A percentile compares a stretch with the other conserved stretches of the same genome.
Conservation (phyloP, 2,888 invertebrate species). For the Crematogaster levior region DNA sequence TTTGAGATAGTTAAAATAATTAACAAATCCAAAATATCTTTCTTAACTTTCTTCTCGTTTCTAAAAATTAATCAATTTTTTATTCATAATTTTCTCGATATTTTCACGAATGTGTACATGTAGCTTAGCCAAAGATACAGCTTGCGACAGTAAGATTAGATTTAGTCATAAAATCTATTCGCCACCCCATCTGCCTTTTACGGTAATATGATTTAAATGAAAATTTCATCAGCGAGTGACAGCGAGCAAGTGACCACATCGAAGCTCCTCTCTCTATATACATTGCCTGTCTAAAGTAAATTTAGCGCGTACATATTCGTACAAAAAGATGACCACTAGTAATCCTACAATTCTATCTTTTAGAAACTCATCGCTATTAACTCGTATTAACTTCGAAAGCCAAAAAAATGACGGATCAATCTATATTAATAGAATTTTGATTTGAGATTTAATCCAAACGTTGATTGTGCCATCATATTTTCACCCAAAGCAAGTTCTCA, state of each 20-base stretch:
- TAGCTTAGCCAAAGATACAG: neutral
- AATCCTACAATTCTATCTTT: neutral
- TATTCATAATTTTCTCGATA: neutral
- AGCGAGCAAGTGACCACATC: slow-evolving; percentile 34
- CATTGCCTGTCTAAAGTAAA: neutral
- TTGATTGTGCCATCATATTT: neutral
- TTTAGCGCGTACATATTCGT: neutral
- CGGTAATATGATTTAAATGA: slow-evolving; percentile 28
- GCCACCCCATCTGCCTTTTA: slow-evolving; percentile 6
- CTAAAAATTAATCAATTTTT: slow-evolving; percentile 5
- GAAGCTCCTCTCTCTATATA: neutral
- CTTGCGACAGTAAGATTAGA: slow-evolving; percentile 25
- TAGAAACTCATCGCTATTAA: neutral
- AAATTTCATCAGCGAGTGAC: slow-evolving; percentile 37
- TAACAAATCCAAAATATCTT: neutral
- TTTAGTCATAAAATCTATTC: slow-evolving; percentile 39
- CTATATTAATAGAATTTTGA: slow-evolving; percentile 16
- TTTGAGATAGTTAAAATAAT: neutral
- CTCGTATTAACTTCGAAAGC: neutral
- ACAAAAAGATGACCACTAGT: neutral
- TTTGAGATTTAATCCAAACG: neutral
- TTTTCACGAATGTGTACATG: neutral
- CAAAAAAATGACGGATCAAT: neutral
- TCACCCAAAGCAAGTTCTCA: neutral
- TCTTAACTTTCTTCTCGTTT: neutral